These are phyloP conservation scores for Epistrophella euchroma DNA, from an alignment of 2,888 invertebrate species.

Conservation along the genomic window DNA sequence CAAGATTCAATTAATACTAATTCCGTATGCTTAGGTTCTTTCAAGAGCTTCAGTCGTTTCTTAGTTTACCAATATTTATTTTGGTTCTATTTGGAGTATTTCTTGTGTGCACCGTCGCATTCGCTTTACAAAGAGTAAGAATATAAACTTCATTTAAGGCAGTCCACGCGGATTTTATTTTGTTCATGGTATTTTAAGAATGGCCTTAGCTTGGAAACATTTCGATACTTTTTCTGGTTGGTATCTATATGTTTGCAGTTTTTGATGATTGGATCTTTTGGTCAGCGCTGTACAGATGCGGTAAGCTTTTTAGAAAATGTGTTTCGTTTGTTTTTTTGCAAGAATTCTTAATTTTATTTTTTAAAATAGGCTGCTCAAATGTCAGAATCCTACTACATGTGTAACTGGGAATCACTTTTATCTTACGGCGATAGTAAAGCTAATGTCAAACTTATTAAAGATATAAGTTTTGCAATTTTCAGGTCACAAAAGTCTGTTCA, in stretches of 20 bases:
- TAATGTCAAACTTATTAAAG: slow-evolving; percentile 9
- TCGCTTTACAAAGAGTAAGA: slow-evolving; percentile 25
- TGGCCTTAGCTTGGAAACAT: slow-evolving; percentile 23
- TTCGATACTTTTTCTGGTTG: slow-evolving; percentile 34
- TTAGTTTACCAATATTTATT: slow-evolving; percentile 14
- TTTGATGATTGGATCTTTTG: slow-evolving; percentile 30
- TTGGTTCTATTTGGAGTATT: slow-evolving; percentile 20
- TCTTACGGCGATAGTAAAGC: not conserved
- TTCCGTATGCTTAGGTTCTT: not conserved
- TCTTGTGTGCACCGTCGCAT: slow-evolving; percentile 26
- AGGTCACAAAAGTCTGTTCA: slow-evolving; percentile 26
- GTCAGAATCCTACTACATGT: slow-evolving; percentile 25
- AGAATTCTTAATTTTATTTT: not conserved
- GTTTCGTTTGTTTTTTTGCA: not conserved
- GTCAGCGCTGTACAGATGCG: slow-evolving; percentile 25
- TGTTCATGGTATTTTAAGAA: not conserved
- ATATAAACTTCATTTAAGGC: not conserved
- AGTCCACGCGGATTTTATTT: not conserved
- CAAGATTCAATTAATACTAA: not conserved
- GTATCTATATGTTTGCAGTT: slow-evolving; percentile 20
- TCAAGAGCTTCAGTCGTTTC: slow-evolving; percentile 5
- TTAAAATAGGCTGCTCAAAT: slow-evolving; percentile 12
- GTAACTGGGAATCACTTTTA: slow-evolving; percentile 25
- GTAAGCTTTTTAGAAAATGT: slow-evolving; percentile 5
- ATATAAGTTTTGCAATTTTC: slow-evolving; percentile 20